Conservation (phyloP, 2,888 invertebrate genomes). For the Bembecia ichneumoniformis region DNA sequence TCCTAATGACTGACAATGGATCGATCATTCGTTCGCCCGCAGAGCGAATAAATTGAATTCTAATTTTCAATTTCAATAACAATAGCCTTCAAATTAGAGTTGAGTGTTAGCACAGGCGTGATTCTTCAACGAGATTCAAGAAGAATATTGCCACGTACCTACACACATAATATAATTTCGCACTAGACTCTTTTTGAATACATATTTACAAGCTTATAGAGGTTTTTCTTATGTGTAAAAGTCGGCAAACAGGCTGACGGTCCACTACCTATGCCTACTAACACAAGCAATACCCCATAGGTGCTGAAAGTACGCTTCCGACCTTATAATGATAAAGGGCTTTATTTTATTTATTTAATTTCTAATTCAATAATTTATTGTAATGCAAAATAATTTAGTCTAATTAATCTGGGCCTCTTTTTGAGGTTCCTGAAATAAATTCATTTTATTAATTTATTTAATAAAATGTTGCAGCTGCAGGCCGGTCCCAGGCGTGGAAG, state of each 20-base stretch:
- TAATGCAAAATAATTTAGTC: no score
- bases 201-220: background rate
- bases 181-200: background rate
- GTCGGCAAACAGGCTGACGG: background rate
- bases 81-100: slow-evolving; percentile 25
- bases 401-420: no score
- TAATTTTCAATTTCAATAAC: slow-evolving; percentile 56
- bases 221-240: background rate
- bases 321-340: no score
- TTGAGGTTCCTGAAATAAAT: no score
- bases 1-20: slow-evolving; percentile 31
- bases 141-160: slow-evolving; percentile 7
- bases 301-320: no score
- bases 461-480: no score
- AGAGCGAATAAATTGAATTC: slow-evolving; percentile 48
- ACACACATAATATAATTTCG: no score
- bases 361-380: no score
- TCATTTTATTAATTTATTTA: no score
- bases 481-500: no score
- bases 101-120: slow-evolving; percentile 8
- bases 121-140: slow-evolving; percentile 6
- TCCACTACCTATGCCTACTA: background rate
- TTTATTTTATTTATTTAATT: no score
- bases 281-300: no score
- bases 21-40: slow-evolving; percentile 34